Evolutionary conservation across 2,888 invertebrate genomes (phyloP), one percentile per base, ranked within the genome.

Genomic region (Ochropleura leucogaster): DNA sequence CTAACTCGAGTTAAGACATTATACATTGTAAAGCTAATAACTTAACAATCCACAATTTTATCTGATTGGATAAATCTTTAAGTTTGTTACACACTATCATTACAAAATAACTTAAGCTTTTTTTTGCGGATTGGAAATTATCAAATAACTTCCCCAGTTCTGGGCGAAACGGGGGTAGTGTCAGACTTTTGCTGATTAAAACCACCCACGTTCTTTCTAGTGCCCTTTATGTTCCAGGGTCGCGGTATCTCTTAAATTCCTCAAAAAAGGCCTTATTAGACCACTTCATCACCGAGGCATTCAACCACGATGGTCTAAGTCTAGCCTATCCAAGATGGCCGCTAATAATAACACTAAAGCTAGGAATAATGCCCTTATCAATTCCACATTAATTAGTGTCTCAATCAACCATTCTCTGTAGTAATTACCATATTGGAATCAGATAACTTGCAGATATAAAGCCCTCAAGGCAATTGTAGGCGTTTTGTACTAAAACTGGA

Each of bases 371-470:
- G 40, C 20, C 42, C 42, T 20, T 81, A 74, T 81, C 67, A 51
- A 78, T 78, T 57, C 49, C n/a, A 20, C 51, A 76, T 72, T 82
- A 51, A 82, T 82, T 82, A 82, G 59, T 82, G 67, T 74, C 69
- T 74, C 63, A 82, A 82, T 74, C 64, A 47, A 68, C 62, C 7
- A 14, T 44, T 40, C 65, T 40, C 71, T 42, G 57, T 68, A 68
- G 62, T 68, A 3, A 76, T 82, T 79, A 74, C 63, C 79, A 69
- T 82, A 82, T 72, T 72, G 16, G 7, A 71, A 67, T 69, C 79
- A 69, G 72, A 69, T 83, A 82, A 68, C 40, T 79, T 90, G 76
- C 80, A 82, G 42, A 85, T 87, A 66, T 90, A 89, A 72, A 62
- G 62, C 72, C 46, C 46, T 44, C 47, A 72, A 80, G 77, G 80